A percentile compares a stretch with the other conserved stretches of the same genome.
phyloP scores from a whole-genome alignment of 2,113 vertebrate species.

The Ciconia boyciana region DNA sequence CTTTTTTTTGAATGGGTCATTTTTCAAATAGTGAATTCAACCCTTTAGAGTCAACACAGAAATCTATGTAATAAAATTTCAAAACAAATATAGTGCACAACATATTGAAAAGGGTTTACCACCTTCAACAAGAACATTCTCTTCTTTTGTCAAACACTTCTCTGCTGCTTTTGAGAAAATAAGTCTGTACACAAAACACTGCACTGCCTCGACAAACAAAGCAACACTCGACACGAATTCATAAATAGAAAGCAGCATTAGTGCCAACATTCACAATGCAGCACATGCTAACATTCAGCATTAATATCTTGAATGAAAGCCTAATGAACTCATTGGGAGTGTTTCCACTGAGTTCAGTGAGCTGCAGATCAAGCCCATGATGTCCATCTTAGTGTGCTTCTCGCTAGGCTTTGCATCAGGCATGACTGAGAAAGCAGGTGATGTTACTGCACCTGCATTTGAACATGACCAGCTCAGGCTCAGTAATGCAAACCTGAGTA shows the following conservation, averaged over 20 bases:
- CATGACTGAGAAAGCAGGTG: fast-evolving
- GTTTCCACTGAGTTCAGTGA: neutral
- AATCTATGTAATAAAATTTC: neutral
- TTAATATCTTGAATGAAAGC: neutral
- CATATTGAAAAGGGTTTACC: neutral
- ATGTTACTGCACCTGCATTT: neutral
- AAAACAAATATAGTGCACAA: neutral
- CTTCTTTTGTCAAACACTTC: neutral
- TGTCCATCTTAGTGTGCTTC: neutral
- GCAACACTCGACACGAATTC: neutral
- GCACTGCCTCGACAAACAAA: neutral
- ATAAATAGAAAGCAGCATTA: neutral
- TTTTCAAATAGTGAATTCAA: neutral
- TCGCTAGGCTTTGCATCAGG: neutral
- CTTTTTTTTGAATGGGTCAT: neutral
- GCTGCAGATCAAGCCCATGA: neutral
- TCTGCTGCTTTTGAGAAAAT: slow-evolving; percentile 13
- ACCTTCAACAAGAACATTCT: neutral
- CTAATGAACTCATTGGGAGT: neutral
- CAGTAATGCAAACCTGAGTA: neutral
- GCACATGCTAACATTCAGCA: neutral
- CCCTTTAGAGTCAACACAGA: neutral
- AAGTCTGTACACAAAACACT: neutral
- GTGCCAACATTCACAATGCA: neutral
- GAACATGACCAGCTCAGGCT: neutral